Evolutionary conservation across 1,140 invertebrate species (phyloP), one percentile per base, ranked within the genome.

Genomic region (Zaprionus nigranus): DNA sequence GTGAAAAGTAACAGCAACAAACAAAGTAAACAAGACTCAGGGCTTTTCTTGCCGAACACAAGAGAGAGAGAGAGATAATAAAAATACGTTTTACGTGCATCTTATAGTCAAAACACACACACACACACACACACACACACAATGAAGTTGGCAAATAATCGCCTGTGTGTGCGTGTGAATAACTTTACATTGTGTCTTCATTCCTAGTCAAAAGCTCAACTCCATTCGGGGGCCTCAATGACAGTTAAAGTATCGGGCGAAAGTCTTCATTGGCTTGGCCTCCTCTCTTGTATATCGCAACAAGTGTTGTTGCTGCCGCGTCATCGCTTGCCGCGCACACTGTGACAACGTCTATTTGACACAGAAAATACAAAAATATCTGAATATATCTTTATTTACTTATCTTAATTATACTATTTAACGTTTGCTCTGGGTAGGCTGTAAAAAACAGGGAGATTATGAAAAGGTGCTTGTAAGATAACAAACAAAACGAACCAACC

Each of bases 271-370:
- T 17, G 15, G n/a, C n/a, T 43, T 46, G 40, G 40, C n/a, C 40
- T 46, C 40, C 30, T 34, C 28, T 43, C 40, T 46, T 17, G 7
- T 46, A 17, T 75, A 73, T 74, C 65, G 65, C 77, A 88, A 73
- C 84, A 83, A 88, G 70, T n/a, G n/a, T n/a, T n/a, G n/a, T 40
- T n/a, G 70, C 30, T 54, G 66, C 66, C 40, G n/a, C 40, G 40
- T 46, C 40, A 46, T 46, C n/a, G 40, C 40, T 34, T 34, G n/a
- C n/a, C n/a, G 40, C n/a, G 78, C 75, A 90, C 85, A 71, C 67
- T 88, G 84, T 59, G 65, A 20, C 61, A 51, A 78, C 56, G 12
- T 6, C 12, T 65, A 43, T 71, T 49, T 17, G 54, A n/a, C 54
- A 54, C 34, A 24, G 57, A 59, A 49, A 15, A 46, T 15, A 20